These are phyloP conservation scores for Silurus meridionalis DNA, from an alignment of 2,113 vertebrate genomes.

Conservation along the genomic window DNA sequence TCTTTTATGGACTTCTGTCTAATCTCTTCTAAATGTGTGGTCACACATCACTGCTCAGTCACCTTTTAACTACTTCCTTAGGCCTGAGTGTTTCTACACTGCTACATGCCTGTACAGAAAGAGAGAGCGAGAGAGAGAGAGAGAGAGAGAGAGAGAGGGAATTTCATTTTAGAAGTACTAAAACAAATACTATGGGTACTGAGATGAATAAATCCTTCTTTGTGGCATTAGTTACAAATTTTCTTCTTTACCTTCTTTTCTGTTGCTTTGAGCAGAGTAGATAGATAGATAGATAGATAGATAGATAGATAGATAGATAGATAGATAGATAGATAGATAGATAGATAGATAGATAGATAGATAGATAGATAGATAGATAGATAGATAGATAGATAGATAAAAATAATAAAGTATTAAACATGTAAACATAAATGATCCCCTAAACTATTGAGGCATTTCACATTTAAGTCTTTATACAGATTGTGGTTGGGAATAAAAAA, in stretches of 20 bases:
- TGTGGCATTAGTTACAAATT: conserved; percentile 15
- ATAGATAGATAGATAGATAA: too few species aligned
- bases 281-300: too few species aligned
- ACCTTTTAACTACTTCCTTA: conserved; percentile 5
- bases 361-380: too few species aligned
- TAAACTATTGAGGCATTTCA: too few species aligned
- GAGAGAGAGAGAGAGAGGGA: not conserved
- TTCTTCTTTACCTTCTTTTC: conserved; percentile 3
- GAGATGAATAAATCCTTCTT: conserved; percentile 1
- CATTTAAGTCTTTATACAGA: too few species aligned
- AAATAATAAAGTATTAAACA: too few species aligned
- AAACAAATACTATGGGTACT: not conserved
- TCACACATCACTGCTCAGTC: conserved; percentile 30
- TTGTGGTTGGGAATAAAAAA: too few species aligned
- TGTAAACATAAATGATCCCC: too few species aligned
- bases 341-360: too few species aligned
- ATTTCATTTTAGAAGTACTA: conserved; percentile 13
- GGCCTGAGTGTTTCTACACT: not conserved
- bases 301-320: too few species aligned
- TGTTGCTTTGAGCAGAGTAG: not conserved
- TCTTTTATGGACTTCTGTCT: conserved; percentile 32
- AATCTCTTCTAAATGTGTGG: conserved; percentile 38
- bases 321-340: too few species aligned
- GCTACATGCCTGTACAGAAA: not conserved
- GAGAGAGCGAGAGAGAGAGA: not conserved